These are phyloP conservation scores for Epiblema foenella DNA, from an alignment of 2,888 invertebrate genomes.

Conservation along the genomic window DNA sequence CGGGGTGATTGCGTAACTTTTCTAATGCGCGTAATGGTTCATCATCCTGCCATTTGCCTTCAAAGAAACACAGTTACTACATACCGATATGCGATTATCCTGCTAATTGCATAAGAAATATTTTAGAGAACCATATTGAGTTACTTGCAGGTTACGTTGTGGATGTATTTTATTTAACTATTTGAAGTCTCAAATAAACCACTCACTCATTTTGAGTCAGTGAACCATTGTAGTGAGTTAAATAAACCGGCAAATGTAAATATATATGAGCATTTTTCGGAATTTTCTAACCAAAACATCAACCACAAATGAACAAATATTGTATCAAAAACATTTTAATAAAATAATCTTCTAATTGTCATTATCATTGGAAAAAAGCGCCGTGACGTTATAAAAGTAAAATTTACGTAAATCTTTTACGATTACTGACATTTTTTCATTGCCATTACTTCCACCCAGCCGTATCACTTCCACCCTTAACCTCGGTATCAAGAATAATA, in stretches of 20 bases:
- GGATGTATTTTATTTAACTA: neutral
- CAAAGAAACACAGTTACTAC: too few relatives aligned
- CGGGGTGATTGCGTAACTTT: too few relatives aligned
- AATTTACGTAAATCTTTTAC: neutral
- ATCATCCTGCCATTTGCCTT: too few relatives aligned
- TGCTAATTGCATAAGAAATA: too few relatives aligned
- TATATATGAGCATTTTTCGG: neutral
- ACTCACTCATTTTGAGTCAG: too few relatives aligned
- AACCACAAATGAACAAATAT: neutral
- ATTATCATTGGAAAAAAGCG: too few relatives aligned
- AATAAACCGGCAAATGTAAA: too few relatives aligned
- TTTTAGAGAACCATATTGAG: neutral
- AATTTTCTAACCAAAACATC: too few relatives aligned
- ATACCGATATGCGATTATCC: too few relatives aligned
- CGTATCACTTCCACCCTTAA: neutral
- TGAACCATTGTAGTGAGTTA: too few relatives aligned
- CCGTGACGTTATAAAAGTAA: too few relatives aligned
- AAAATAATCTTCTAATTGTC: neutral
- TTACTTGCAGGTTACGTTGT: neutral
- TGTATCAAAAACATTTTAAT: neutral
- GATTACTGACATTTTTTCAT: neutral
- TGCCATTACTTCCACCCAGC: neutral
- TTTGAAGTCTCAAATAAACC: neutral
- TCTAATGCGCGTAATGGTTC: too few relatives aligned
- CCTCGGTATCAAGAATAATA: conserved; percentile 16